Evolutionary conservation across 2,113 vertebrate species (phyloP).

Genomic region (Cettia cetti): DNA sequence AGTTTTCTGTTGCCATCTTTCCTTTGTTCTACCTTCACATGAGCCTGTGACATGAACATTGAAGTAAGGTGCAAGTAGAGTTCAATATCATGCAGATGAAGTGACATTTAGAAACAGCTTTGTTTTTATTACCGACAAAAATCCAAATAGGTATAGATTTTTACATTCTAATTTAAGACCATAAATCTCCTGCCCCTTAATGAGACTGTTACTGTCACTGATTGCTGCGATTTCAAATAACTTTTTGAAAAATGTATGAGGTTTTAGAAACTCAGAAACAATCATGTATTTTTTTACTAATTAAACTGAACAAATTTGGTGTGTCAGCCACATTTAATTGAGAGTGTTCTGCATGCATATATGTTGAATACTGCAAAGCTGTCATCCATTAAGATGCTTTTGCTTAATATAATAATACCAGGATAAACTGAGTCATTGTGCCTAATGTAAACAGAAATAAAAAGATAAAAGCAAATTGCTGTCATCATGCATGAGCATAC

Average conservation of each 20-base stretch:
- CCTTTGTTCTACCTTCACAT: neutral
- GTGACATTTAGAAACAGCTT: neutral
- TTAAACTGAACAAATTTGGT: neutral
- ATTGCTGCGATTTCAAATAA: neutral
- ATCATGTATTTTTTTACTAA: neutral
- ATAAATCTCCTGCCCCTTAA: neutral
- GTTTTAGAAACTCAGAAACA: neutral
- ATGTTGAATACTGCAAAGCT: neutral
- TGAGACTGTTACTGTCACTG: neutral
- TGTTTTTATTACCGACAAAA: neutral
- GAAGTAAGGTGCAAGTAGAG: neutral
- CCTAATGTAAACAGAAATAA: neutral
- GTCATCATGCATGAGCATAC: fast-evolving
- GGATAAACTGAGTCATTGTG: neutral
- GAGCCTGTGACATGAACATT: neutral
- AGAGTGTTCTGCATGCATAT: neutral
- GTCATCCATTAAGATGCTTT: neutral
- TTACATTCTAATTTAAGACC: neutral
- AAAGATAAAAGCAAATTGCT: neutral
- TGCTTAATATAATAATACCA: neutral
- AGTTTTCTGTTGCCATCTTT: neutral
- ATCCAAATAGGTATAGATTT: neutral
- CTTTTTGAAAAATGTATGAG: neutral
- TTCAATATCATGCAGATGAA: neutral
- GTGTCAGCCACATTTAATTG: neutral